A percentile compares a stretch with the other conserved stretches of the same genome.
These are phyloP conservation scores for Phrynocephalus guinanensis DNA, from an alignment of 2,797 vertebrate species.

Conservation along the genomic window DNA sequence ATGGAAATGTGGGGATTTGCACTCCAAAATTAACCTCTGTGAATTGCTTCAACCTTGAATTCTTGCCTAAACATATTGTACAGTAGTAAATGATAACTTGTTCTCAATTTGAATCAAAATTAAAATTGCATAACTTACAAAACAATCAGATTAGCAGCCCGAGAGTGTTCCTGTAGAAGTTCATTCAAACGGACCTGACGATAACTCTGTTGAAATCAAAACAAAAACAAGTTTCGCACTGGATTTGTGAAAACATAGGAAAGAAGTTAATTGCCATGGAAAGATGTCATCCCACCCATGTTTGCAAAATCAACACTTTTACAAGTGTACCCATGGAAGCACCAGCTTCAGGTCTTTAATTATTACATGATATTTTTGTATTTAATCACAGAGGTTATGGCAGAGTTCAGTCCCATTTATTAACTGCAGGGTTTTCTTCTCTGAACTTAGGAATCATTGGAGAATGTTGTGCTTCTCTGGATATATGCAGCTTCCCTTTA, in stretches of 20 bases:
- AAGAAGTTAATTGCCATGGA: not conserved
- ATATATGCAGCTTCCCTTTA: not conserved
- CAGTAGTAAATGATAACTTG: not conserved
- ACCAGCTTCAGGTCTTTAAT: not conserved
- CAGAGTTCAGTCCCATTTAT: not conserved
- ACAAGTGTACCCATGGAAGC: not conserved
- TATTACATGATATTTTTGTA: not conserved
- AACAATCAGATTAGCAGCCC: constrained; percentile 91
- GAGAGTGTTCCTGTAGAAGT: constrained; percentile 90
- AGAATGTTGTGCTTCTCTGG: too few relatives aligned
- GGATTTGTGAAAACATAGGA: not conserved
- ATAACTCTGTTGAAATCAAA: constrained; percentile 82
- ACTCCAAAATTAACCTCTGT: not conserved
- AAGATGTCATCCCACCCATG: not conserved
- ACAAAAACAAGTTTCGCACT: not conserved
- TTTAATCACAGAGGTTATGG: not conserved
- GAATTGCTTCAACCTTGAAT: constrained; percentile 27
- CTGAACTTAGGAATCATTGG: not conserved
- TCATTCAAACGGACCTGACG: constrained; percentile 96
- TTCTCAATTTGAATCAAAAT: not conserved
- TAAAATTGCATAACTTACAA: constrained; percentile 86
- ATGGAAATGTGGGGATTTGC: not conserved
- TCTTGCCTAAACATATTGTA: not conserved
- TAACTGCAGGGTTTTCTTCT: not conserved
- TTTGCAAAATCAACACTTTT: not conserved